phyloP scores from a whole-genome alignment of 2,113 vertebrate genomes.

The Chaetodon auriga region DNA sequence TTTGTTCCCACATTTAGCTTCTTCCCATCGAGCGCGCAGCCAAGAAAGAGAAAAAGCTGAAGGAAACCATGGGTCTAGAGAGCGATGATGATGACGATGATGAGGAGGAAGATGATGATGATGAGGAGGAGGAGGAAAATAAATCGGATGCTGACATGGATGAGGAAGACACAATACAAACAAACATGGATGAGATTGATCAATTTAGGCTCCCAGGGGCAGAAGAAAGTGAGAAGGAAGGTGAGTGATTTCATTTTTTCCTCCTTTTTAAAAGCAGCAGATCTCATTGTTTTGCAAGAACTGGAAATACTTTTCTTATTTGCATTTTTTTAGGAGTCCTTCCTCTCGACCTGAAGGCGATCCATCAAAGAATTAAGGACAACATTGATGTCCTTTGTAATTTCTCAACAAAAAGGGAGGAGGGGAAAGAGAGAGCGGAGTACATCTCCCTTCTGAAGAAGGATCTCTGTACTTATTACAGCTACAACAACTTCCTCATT shows the following conservation, averaged over 20 bases:
- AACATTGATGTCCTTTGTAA: constrained; percentile 93
- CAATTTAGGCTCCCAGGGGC: constrained; percentile 87
- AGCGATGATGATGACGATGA: constrained; percentile 82
- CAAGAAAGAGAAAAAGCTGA: constrained; percentile 85
- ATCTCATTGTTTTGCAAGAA: background rate
- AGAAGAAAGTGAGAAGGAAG: constrained; percentile 88
- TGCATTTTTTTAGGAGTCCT: constrained; percentile 77
- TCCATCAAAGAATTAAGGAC: constrained; percentile 95
- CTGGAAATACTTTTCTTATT: constrained; percentile 49
- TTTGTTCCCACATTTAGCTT: constrained; percentile 82
- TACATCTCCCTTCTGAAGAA: constrained; percentile 88
- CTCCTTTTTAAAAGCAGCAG: background rate
- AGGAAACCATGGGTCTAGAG: constrained; percentile 61
- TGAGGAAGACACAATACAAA: constrained; percentile 84
- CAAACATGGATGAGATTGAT: constrained; percentile 89
- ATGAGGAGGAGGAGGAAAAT: constrained; percentile 19
- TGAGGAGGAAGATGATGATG: constrained; percentile 66
- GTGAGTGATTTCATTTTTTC: constrained; percentile 73
- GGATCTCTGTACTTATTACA: constrained; percentile 95
- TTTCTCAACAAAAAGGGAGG: constrained; percentile 88
- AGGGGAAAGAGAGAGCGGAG: constrained; percentile 88
- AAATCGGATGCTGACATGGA: constrained; percentile 72
- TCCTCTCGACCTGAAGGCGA: constrained; percentile 88
- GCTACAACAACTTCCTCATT: constrained; percentile 93
- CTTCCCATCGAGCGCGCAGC: constrained; percentile 95